A percentile compares a stretch with the other conserved stretches of the same genome.
phyloP scores from a whole-genome alignment of 1,140 invertebrate species.

The Lepidostoma basale region DNA sequence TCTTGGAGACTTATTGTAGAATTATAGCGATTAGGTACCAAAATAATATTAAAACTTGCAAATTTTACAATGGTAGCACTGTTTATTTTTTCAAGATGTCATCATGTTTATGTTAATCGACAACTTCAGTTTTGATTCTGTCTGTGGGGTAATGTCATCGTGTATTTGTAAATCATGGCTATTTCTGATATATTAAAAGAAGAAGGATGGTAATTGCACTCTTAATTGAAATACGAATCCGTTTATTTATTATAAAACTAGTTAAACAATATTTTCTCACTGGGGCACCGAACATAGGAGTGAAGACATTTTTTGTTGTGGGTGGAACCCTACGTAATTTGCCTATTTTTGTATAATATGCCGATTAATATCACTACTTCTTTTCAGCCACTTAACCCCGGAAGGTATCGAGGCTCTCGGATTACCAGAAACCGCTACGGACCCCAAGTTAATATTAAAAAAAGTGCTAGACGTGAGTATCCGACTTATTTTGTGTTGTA shows the following conservation, averaged over 20 bases:
- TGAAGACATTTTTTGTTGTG: constrained; percentile 37
- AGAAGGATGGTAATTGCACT: constrained; percentile 63
- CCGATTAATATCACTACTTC: constrained; percentile 48
- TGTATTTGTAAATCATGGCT: constrained; percentile 32
- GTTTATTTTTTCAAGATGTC: constrained; percentile 22
- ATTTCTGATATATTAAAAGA: constrained; percentile 59
- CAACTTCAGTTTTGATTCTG: constrained; percentile 30
- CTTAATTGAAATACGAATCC: background rate
- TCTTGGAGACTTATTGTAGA: too few relatives aligned
- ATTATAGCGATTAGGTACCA: too few relatives aligned
- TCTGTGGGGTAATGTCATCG: constrained; percentile 36
- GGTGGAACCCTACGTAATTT: constrained; percentile 46
- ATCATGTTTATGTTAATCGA: constrained; percentile 2
- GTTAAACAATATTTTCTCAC: background rate
- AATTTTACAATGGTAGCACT: constrained; percentile 2
- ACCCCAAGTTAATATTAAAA: constrained; percentile 67
- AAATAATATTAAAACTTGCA: too few relatives aligned
- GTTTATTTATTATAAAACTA: background rate
- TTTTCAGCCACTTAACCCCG: constrained; percentile 70
- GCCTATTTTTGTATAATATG: constrained; percentile 46
- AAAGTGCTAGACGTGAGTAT: constrained; percentile 77
- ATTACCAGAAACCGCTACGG: constrained; percentile 68
- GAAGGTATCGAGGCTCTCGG: constrained; percentile 70
- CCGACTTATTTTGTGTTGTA: constrained; percentile 18
- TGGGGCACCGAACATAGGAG: constrained; percentile 44